phyloP scores from a whole-genome alignment of 2,113 vertebrate genomes.

The Mesitornis unicolor region DNA sequence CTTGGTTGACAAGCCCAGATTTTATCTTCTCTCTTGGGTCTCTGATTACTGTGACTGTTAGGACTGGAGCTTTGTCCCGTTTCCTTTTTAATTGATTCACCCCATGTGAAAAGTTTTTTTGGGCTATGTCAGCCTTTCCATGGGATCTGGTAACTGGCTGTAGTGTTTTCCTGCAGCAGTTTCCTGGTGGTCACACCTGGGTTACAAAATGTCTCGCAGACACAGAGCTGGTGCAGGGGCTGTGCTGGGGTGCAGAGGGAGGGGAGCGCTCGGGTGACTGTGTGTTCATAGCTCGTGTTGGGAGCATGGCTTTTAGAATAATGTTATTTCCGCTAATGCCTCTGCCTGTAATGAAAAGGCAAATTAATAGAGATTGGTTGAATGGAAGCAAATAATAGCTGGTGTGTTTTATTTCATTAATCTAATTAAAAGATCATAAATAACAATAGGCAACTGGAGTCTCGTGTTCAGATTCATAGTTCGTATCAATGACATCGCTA shows the following conservation, averaged over 20 bases:
- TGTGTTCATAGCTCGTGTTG: neutral
- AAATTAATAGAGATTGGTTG: neutral
- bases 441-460: neutral
- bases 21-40: neutral
- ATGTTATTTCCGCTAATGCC: neutral
- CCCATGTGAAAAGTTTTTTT: neutral
- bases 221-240: neutral
- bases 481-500: neutral
- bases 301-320: neutral
- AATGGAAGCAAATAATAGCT: neutral
- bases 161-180: neutral
- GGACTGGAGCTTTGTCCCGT: neutral
- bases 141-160: neutral
- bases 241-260: fast-evolving
- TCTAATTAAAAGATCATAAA: neutral
- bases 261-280: too few relatives aligned
- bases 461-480: neutral
- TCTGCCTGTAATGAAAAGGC: neutral
- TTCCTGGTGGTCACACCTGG: neutral
- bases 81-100: neutral
- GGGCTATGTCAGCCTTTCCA: neutral
- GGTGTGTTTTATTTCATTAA: neutral
- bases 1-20: neutral
- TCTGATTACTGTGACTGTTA: neutral
- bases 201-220: neutral